Evolutionary conservation across 2,888 invertebrate genomes (phyloP).

Genomic region (Dorcus hopei): DNA sequence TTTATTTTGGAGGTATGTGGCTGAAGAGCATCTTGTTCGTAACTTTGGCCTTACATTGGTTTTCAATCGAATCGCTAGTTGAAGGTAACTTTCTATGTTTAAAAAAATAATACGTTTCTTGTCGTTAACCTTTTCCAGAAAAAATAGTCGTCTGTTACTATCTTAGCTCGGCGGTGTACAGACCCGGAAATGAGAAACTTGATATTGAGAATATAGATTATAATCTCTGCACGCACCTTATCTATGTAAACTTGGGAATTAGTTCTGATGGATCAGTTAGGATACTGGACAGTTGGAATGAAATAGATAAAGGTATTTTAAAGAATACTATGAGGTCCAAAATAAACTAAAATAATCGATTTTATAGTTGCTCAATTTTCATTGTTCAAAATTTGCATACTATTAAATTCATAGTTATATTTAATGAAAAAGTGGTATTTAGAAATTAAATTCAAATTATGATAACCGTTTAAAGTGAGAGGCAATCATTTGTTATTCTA

Average conservation of each 20-base stretch:
- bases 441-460: too few relatives aligned
- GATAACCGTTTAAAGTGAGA: too few relatives aligned
- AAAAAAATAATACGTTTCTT: too few relatives aligned
- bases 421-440: too few relatives aligned
- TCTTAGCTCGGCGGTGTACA: conserved; percentile 73
- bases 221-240: conserved; percentile 68
- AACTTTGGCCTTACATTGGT: too few relatives aligned
- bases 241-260: conserved; percentile 73
- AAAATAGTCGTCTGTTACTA: conserved; percentile 71
- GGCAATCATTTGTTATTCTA: too few relatives aligned
- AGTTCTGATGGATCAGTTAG: conserved; percentile 52
- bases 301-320: conserved; percentile 51
- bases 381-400: too few relatives aligned
- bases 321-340: neutral
- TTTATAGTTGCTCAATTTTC: too few relatives aligned
- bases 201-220: conserved; percentile 65
- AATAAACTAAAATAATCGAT: too few relatives aligned
- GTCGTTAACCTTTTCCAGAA: conserved; percentile 34
- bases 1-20: too few relatives aligned
- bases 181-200: conserved; percentile 62
- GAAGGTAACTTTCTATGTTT: conserved; percentile 40
- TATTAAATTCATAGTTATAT: too few relatives aligned
- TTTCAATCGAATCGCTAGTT: conserved; percentile 34
- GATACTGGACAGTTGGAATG: conserved; percentile 60
- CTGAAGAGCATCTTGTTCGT: too few relatives aligned